Conservation (phyloP, 2,888 invertebrate genomes). For the Clunio marinus region DNA sequence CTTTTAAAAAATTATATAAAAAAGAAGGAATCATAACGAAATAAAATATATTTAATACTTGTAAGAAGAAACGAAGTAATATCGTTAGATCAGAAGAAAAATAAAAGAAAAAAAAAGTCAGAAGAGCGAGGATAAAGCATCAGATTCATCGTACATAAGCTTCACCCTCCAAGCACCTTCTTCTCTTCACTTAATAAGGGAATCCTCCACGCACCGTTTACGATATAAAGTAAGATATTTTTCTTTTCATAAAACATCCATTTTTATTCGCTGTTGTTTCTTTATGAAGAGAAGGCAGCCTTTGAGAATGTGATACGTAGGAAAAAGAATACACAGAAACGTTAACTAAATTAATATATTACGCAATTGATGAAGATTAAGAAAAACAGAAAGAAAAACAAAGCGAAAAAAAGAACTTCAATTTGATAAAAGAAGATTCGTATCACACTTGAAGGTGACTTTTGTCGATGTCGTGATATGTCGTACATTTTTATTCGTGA, state of each 20-base stretch:
- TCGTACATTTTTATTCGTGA: conserved; percentile 20
- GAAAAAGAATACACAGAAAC: neutral
- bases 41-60: too few species aligned
- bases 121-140: too few species aligned
- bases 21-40: too few species aligned
- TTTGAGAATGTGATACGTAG: conserved; percentile 17
- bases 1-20: too few species aligned
- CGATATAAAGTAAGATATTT: conserved; percentile 17
- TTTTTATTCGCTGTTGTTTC: conserved; percentile 18
- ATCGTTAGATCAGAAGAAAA: too few species aligned
- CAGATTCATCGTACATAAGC: conserved; percentile 11
- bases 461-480: conserved; percentile 23
- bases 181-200: conserved; percentile 14
- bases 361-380: neutral
- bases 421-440: conserved; percentile 17
- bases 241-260: neutral
- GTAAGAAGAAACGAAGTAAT: too few species aligned
- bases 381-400: neutral
- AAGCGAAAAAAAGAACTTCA: neutral
- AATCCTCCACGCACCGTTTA: conserved; percentile 12
- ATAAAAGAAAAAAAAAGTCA: too few species aligned
- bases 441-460: conserved; percentile 39
- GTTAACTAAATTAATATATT: neutral
- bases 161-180: neutral
- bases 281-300: neutral